Base-by-base conservation (phyloP, 1,140 invertebrate genomes). In the Cotesia typhae region DNA sequence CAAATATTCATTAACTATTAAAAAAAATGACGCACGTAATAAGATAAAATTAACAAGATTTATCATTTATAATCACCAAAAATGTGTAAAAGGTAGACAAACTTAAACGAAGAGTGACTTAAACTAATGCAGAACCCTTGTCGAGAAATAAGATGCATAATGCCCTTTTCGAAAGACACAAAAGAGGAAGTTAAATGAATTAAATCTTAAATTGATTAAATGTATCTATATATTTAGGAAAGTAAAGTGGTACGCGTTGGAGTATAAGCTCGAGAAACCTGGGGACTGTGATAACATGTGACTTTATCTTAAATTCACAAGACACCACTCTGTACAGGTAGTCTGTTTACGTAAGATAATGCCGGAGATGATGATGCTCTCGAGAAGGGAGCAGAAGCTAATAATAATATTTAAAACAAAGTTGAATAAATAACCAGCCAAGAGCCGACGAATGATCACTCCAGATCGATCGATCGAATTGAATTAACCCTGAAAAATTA, bases 271-370 rank as follows among this genome's bases (percentile, higher is more conserved):
- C 2, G 5, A 41, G 38, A 75, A 61, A 73, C 61, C 60, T 77
- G 72, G 71, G 80, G 82, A 84, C 84, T 84, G 82, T 83, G 83
- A 84, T 84, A 84, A 83, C 78, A 80, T 79, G 79, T 81, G 82
- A 84, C 82, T 82, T 82, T 84, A 84, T 84, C 83, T 84, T 70
- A 77, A 78, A 80, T 80, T 80, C 76, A 64, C 75, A 69, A 64
- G 74, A 68, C 76, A 76, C 78, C 9, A 41, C 38, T 41, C 38
- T 41, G 38, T 41, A 77, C 82, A 80, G 78, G 80, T 81, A 82
- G 83, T 79, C 82, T 84, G 84, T 84, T 85, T 84, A 85, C 81
- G 82, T 79, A 84, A 85, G 84, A 85, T 85, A 85, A 84, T 85
- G 76, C 81, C 74, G 72, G 80, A 74, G 76, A 76, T 14, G 65